Evolutionary conservation across 2,113 vertebrate genomes (phyloP).

Genomic region (Notechis scutatus): DNA sequence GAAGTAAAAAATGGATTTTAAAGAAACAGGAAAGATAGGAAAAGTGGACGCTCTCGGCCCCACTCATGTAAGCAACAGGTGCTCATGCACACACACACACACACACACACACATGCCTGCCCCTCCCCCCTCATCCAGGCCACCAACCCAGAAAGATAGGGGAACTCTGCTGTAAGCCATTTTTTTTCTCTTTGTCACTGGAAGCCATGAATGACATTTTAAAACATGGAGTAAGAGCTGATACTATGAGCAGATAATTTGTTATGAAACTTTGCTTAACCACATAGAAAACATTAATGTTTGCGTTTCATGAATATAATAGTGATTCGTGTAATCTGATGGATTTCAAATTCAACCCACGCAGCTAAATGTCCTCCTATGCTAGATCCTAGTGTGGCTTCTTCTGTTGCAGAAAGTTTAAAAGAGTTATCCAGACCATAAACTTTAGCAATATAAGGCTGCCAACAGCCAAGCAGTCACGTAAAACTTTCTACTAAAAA

Average conservation of each 20-base stretch:
- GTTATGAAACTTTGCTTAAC: neutral
- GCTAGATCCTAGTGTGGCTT: neutral
- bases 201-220: neutral
- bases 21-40: neutral
- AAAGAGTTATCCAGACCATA: neutral
- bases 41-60: neutral
- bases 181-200: neutral
- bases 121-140: no score
- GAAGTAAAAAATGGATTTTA: neutral
- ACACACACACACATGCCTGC: no score
- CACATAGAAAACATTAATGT: constrained; percentile 1
- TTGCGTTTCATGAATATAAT: neutral
- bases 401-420: neutral
- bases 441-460: neutral
- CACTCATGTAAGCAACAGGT: no score
- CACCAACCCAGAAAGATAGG: no score
- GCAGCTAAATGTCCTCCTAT: neutral
- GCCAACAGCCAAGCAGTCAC: neutral
- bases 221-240: neutral
- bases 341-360: neutral
- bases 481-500: neutral
- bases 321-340: neutral
- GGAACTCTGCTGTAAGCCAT: neutral
- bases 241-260: neutral
- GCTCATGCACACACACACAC: no score